phyloP scores from a whole-genome alignment of 2,888 invertebrate genomes.

The Phalangium opilio region DNA sequence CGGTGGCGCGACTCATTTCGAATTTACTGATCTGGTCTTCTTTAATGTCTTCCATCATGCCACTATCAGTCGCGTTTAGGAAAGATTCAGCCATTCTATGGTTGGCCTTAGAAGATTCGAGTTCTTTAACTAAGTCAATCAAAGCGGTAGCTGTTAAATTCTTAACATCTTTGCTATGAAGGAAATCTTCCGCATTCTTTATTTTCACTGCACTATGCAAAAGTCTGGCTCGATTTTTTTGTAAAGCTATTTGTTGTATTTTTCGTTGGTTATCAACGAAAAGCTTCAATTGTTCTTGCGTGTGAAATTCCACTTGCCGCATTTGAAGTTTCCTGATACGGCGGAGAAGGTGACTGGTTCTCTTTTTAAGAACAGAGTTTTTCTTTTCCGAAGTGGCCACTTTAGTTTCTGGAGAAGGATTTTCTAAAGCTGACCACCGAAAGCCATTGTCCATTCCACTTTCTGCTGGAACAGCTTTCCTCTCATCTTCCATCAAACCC shows the following conservation, averaged over 20 bases:
- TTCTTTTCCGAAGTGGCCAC: conserved; percentile 5
- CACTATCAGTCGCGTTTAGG: background rate
- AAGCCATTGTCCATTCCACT: too few relatives aligned
- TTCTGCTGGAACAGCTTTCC: too few relatives aligned
- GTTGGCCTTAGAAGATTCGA: conserved; percentile 35
- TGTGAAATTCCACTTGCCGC: conserved; percentile 55
- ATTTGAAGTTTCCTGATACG: conserved; percentile 61
- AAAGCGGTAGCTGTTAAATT: conserved; percentile 38
- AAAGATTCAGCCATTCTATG: background rate
- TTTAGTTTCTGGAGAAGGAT: too few relatives aligned
- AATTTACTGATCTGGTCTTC: background rate
- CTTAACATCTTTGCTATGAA: conserved; percentile 31
- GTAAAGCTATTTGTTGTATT: conserved; percentile 21
- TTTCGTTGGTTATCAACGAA: conserved; percentile 55
- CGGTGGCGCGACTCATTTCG: background rate
- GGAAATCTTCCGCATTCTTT: conserved; percentile 24
- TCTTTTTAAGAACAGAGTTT: conserved; percentile 48
- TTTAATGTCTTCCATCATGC: background rate
- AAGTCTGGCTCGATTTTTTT: conserved; percentile 18
- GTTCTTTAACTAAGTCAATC: conserved; percentile 40
- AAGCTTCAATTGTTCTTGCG: conserved; percentile 59
- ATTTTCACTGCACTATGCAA: conserved; percentile 3
- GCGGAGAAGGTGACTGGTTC: conserved; percentile 53
- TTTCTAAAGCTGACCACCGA: too few relatives aligned
- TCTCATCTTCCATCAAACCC: too few relatives aligned